phyloP scores from a whole-genome alignment of 1,140 invertebrate genomes.

The Lethrus apterus region DNA sequence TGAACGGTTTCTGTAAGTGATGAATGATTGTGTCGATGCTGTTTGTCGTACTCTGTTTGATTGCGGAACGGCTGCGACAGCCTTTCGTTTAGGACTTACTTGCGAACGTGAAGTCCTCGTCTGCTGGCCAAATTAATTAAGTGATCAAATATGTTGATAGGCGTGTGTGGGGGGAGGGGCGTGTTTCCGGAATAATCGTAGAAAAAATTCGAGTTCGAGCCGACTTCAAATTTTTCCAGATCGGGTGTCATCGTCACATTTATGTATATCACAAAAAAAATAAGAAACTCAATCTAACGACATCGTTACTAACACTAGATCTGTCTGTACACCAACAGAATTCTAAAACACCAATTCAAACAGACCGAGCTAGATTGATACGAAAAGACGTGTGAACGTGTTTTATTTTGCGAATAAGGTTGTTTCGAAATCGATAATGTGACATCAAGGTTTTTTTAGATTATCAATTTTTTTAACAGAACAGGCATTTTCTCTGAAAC shows the following conservation, averaged over 20 bases:
- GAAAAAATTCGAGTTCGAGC: no score
- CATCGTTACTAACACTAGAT: conserved; percentile 9
- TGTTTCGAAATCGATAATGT: no score
- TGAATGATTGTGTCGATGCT: neutral
- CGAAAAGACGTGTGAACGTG: neutral
- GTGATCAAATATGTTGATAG: neutral
- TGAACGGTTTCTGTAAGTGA: no score
- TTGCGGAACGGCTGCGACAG: neutral
- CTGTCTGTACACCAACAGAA: conserved; percentile 11
- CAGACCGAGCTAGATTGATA: conserved; percentile 2
- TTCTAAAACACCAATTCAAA: conserved; percentile 2
- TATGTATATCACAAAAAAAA: no score
- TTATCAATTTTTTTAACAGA: no score
- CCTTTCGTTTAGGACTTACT: conserved; percentile 27
- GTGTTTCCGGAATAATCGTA: conserved; percentile 15
- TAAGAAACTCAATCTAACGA: no score
- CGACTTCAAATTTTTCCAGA: no score
- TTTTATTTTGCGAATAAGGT: no score
- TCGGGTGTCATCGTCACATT: no score
- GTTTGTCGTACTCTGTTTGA: neutral
- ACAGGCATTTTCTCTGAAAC: no score
- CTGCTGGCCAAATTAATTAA: conserved; percentile 27
- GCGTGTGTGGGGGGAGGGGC: no score
- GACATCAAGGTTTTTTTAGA: neutral
- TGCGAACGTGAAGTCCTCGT: conserved; percentile 33